These are phyloP conservation scores for Alectoris magna DNA, from an alignment of 2,797 vertebrate genomes.

Conservation along the genomic window DNA sequence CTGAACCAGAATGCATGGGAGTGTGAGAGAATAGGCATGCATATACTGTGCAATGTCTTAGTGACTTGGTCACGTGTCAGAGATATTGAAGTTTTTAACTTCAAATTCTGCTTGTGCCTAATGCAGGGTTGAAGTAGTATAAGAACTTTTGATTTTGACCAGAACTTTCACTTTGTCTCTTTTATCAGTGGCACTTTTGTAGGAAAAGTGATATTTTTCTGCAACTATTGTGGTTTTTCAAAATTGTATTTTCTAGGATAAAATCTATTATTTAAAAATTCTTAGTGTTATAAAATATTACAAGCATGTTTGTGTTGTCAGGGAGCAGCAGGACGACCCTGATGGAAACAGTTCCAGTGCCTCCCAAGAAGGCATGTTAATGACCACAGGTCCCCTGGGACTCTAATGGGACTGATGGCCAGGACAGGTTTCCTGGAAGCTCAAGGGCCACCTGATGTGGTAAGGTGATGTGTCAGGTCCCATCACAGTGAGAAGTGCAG, in stretches of 20 bases:
- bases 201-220: not conserved
- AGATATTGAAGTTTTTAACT: not conserved
- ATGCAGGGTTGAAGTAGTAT: not conserved
- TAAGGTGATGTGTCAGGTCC: not conserved
- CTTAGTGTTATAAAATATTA: not conserved
- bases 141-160: not conserved
- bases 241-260: not conserved
- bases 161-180: not conserved
- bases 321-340: not conserved
- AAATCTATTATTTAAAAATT: not conserved
- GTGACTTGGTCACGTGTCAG: not conserved
- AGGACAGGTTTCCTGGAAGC: fast-evolving
- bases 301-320: too few relatives aligned
- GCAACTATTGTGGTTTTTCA: not conserved
- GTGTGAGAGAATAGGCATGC: too few relatives aligned
- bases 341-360: not conserved
- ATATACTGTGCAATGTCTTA: not conserved
- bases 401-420: fast-evolving
- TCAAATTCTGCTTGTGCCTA: not conserved
- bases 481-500: not conserved
- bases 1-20: not conserved
- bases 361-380: not conserved
- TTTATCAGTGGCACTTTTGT: not conserved
- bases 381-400: fast-evolving
- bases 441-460: too few relatives aligned